Conservation (phyloP, 1,140 invertebrate genomes). For the Mamestra configurata region DNA sequence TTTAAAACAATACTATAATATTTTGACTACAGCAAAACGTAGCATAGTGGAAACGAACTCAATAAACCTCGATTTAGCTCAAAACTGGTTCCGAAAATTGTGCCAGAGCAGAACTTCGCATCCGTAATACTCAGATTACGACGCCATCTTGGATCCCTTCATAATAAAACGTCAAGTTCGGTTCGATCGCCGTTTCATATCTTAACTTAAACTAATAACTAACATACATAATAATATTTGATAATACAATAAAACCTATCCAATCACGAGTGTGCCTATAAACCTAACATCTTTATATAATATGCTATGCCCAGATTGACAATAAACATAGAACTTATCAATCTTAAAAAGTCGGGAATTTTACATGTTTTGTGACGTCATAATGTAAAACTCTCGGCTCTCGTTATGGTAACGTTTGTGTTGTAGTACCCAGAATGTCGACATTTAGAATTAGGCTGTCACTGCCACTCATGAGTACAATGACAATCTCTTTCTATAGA, state of each 20-base stretch:
- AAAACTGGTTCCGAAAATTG: no score
- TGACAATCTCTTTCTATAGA: background rate
- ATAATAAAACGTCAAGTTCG: background rate
- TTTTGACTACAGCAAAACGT: no score
- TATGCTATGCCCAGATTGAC: slow-evolving; percentile 33
- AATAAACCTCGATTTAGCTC: no score
- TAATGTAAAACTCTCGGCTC: background rate
- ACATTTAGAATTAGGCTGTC: background rate
- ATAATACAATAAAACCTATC: background rate
- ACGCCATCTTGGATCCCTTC: background rate
- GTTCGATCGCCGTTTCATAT: background rate
- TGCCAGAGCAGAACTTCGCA: no score
- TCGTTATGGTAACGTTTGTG: background rate
- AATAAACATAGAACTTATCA: background rate
- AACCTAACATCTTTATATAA: background rate
- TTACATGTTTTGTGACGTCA: background rate
- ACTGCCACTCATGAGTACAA: no score
- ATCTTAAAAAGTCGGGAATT: background rate
- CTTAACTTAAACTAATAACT: background rate
- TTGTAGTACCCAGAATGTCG: background rate
- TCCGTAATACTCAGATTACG: background rate
- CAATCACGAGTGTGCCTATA: slow-evolving; percentile 1
- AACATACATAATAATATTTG: slow-evolving; percentile 3
- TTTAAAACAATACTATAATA: no score
- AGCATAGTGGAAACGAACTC: no score